Evolutionary conservation across 2,797 vertebrate genomes (phyloP), one percentile per base, ranked within the genome.

Genomic region (Craterocephalus amniculus): DNA sequence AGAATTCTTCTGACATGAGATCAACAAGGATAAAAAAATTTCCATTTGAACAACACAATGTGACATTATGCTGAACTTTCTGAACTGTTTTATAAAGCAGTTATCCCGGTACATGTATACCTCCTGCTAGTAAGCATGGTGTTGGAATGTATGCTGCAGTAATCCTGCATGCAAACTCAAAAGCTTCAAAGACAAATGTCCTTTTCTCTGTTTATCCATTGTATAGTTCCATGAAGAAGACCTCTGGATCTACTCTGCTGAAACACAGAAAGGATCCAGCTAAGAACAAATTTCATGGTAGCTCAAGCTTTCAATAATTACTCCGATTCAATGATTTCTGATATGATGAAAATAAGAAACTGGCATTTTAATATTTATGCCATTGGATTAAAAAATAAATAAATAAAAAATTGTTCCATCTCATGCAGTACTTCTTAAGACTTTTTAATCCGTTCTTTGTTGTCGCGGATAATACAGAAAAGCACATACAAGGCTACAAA

Each of bases 141-240:
- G 70, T 64, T 63, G 72, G 72, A 67, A 43, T 64, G 73, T 70
- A 74, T 74, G 67, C 76, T 76, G 84, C 70, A 60, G 76, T 76
- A 79, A 74, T 73, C 69, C 70, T 80, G 70, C 76, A 83, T 81
- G 78, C 79, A 89, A 87, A 86, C 82, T 29, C 57, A 55, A 58
- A 34, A 16, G 75, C 70, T 74, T 88, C 73, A 81, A 82, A 89
- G 77, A 71, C 79, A 83, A 83, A 79, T 63, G 48, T 4, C 48
- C 67, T 73, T 73, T 78, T 67, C 58, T 74, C 52, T 20, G 70
- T 76, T 76, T 67, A 55, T 75, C 55, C 11, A 51, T 59, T 63
- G 57, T 58, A 69, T 35, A 45, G 62, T 72, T 80, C 54, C 62
- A 74, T 78, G 79, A 71, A 68, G 62, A 81, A 54, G 18, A 26